Percentiles rank a stretch among this genome's conserved stretches.
Conservation (phyloP, 2,113 vertebrate genomes). For the Aplodontia rufa region DNA sequence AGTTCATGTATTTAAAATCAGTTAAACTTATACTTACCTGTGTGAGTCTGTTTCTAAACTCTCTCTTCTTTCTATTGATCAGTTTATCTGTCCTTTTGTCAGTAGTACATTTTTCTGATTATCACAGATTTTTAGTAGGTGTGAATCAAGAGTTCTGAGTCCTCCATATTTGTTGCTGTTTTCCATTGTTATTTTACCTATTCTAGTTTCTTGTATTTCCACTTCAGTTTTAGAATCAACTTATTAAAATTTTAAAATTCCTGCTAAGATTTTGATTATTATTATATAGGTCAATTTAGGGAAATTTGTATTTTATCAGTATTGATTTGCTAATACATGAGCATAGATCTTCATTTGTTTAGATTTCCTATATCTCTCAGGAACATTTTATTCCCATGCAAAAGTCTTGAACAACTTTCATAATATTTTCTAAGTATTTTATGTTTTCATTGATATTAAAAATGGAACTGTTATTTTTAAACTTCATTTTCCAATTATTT, state of each 20-base stretch:
- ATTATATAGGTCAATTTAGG: neutral
- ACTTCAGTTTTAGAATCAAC: constrained; percentile 17
- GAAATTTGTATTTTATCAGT: neutral
- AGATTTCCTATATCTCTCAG: neutral
- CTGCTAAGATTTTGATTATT: neutral
- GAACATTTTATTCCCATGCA: neutral
- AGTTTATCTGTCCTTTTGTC: neutral
- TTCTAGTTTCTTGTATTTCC: neutral
- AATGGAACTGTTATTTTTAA: neutral
- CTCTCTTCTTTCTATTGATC: neutral
- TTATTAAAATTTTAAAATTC: neutral
- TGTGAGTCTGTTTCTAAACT: neutral
- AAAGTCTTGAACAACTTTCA: neutral
- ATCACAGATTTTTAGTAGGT: neutral
- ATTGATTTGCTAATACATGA: neutral
- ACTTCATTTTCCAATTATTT: constrained; percentile 12
- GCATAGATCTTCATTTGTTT: neutral
- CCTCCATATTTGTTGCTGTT: neutral
- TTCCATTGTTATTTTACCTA: neutral
- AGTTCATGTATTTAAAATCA: neutral
- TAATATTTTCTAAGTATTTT: constrained; percentile 33
- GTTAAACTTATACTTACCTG: neutral
- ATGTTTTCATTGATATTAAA: neutral
- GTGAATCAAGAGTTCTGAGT: neutral
- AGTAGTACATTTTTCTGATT: neutral